phyloP scores from a whole-genome alignment of 92 coral and sea anemone species.

The Porites divaricata region DNA sequence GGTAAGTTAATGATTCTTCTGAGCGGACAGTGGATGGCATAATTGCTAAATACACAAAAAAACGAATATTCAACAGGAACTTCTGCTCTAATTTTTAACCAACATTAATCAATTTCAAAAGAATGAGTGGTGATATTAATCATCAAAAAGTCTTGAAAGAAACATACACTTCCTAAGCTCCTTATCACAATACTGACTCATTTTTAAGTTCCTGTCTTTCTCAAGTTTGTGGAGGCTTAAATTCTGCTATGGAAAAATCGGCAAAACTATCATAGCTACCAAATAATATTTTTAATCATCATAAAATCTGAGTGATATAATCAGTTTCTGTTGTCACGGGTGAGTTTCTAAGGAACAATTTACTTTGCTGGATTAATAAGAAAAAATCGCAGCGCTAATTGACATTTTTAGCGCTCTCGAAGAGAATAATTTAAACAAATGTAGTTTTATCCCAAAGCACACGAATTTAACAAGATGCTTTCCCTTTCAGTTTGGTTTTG shows the following conservation, averaged over 20 bases:
- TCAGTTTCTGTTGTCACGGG: slow-evolving; percentile 19
- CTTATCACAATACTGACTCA: neutral
- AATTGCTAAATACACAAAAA: too few species aligned
- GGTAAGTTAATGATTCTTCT: too few species aligned
- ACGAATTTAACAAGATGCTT: neutral
- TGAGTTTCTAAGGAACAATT: slow-evolving; percentile 16
- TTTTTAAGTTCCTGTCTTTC: neutral
- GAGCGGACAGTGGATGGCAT: too few species aligned
- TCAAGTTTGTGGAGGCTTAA: neutral
- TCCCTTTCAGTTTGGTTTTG: neutral
- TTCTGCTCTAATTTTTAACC: neutral
- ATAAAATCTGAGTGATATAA: too few species aligned
- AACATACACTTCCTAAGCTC: neutral
- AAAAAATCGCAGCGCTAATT: neutral
- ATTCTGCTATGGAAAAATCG: neutral
- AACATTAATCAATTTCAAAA: neutral
- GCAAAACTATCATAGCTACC: too few species aligned
- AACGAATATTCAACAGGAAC: neutral
- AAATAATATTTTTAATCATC: neutral
- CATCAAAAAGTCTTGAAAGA: neutral
- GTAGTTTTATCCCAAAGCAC: neutral
- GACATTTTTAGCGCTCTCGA: neutral
- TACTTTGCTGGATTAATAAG: slow-evolving; percentile 18
- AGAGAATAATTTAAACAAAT: neutral
- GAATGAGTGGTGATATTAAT: neutral